Percentiles rank a stretch among this genome's conserved stretches.
These are phyloP conservation scores for Rallus crepitans DNA, from an alignment of 2,797 vertebrate species.

Conservation along the genomic window DNA sequence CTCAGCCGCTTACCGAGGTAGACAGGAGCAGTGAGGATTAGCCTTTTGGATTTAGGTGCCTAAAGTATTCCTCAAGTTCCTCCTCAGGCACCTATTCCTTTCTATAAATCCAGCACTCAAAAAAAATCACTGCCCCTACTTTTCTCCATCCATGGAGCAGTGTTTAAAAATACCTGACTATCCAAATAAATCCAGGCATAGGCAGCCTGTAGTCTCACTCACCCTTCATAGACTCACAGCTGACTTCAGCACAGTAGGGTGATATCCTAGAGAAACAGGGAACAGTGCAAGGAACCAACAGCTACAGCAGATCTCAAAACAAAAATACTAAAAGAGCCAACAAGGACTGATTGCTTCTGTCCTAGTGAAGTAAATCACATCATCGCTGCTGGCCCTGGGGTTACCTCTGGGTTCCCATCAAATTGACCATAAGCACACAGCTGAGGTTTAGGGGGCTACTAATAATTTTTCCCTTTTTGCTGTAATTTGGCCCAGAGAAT, in stretches of 20 bases:
- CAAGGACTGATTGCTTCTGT: background rate
- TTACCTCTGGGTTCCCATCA: background rate
- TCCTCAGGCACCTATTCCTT: background rate
- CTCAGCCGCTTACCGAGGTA: background rate
- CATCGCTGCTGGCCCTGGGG: background rate
- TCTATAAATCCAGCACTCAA: background rate
- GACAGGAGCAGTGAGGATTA: conserved; percentile 3
- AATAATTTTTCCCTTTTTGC: background rate
- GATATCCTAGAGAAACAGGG: background rate
- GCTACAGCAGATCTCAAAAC: background rate
- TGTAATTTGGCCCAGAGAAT: background rate
- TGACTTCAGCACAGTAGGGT: background rate
- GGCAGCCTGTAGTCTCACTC: background rate
- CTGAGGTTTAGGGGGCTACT: background rate
- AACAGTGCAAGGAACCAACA: background rate
- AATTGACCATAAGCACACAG: background rate
- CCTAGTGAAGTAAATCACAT: background rate
- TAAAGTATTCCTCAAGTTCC: conserved; percentile 17
- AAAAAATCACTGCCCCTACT: background rate
- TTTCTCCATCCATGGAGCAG: background rate
- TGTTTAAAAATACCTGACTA: background rate
- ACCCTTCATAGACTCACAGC: background rate
- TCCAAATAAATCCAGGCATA: background rate
- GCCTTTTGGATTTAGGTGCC: conserved; percentile 43
- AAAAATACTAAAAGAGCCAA: background rate